A percentile compares a stretch with the other conserved stretches of the same genome.
Conservation (phyloP, 2,888 invertebrate genomes). For the Alitta virens region DNA sequence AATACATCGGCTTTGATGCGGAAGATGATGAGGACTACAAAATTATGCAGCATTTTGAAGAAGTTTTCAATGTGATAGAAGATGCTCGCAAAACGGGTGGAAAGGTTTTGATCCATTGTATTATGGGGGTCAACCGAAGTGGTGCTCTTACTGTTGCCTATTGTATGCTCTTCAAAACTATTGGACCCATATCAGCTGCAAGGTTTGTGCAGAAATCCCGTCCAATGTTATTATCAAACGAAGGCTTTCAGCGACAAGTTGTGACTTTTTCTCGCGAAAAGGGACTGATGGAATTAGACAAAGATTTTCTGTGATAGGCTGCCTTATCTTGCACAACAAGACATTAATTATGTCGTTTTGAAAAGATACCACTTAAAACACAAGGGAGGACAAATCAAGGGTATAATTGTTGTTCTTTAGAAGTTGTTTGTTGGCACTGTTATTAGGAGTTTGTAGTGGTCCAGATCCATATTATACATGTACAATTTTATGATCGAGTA, state of each 20-base stretch:
- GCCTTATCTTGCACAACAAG: no score
- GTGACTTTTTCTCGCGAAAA: conserved; percentile 15
- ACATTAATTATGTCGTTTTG: no score
- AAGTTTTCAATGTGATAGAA: conserved; percentile 31
- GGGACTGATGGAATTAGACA: conserved; percentile 16
- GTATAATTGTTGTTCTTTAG: no score
- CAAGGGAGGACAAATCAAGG: no score
- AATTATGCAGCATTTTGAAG: conserved; percentile 32
- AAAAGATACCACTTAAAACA: no score
- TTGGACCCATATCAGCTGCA: conserved; percentile 29
- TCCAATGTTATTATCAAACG: conserved; percentile 24
- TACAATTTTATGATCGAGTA: not conserved
- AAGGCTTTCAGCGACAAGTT: conserved; percentile 20
- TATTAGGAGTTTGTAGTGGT: no score
- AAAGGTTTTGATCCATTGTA: conserved; percentile 31
- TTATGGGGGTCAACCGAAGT: conserved; percentile 35
- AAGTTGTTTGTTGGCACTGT: no score
- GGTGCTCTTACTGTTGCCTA: conserved; percentile 27
- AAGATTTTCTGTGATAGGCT: conserved; percentile 12
- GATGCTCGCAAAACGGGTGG: conserved; percentile 29
- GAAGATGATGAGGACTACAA: conserved; percentile 31
- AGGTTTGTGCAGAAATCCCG: conserved; percentile 23
- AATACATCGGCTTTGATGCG: conserved; percentile 30
- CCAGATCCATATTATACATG: not conserved
- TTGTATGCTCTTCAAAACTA: conserved; percentile 28